Evolutionary conservation across 2,113 vertebrate species (phyloP).

Genomic region (Irena cyanogastra): DNA sequence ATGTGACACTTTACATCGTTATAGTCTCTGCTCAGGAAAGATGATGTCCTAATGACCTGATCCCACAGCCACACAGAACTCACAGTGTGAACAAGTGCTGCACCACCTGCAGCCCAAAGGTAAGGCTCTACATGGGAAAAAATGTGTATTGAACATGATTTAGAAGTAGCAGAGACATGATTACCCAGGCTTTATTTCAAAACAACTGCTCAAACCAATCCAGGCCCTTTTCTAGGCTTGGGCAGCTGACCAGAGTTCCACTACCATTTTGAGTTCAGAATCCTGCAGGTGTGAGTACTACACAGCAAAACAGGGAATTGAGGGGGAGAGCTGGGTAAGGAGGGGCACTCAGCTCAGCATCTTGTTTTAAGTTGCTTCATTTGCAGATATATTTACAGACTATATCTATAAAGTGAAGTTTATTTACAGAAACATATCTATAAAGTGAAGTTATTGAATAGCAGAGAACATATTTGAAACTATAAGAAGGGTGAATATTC

Average conservation of each 20-base stretch:
- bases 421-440: no score
- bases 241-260: neutral
- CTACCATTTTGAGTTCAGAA: neutral
- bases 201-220: neutral
- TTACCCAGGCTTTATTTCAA: neutral
- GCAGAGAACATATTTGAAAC: neutral
- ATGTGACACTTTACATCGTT: neutral
- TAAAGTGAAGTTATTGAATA: neutral
- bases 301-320: neutral
- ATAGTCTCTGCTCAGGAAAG: neutral
- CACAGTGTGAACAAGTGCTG: neutral
- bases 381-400: neutral
- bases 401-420: neutral
- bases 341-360: neutral
- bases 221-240: neutral
- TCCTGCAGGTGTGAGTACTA: neutral
- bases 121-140: neutral
- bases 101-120: neutral
- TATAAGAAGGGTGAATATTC: neutral
- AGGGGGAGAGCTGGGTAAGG: neutral
- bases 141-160: fast-evolving
- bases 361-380: neutral
- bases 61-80: neutral
- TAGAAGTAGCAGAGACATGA: neutral
- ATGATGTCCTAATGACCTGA: neutral